phyloP scores from a whole-genome alignment of 2,113 vertebrate species.

The Bujurquina vittata region DNA sequence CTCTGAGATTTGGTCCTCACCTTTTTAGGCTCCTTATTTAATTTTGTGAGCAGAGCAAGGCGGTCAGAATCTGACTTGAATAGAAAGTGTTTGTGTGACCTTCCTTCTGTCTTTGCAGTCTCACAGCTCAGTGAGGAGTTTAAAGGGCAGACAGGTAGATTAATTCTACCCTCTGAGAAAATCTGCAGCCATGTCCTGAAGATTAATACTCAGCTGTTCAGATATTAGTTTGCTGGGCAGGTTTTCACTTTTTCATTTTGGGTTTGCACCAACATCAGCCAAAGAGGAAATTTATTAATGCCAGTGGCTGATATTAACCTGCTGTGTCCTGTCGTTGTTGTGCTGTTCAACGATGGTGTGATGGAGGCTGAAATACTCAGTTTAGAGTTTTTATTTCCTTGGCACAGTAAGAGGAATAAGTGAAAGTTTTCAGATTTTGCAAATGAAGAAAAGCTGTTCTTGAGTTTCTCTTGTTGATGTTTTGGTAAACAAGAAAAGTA shows the following conservation, averaged over 20 bases:
- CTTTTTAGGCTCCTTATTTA: not conserved
- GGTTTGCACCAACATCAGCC: not conserved
- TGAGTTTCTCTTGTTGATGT: not conserved
- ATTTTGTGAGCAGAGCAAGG: not conserved
- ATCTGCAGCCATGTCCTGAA: not conserved
- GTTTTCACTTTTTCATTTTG: not conserved
- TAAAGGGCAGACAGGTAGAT: not conserved
- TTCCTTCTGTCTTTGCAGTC: conserved; percentile 6
- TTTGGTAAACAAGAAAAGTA: not conserved
- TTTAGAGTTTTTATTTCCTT: not conserved
- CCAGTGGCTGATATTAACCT: no score
- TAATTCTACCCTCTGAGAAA: not conserved
- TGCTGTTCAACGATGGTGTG: not conserved
- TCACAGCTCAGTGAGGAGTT: not conserved
- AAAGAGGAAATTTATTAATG: not conserved
- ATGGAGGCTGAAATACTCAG: not conserved
- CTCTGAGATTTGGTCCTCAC: not conserved
- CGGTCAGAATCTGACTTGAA: conserved; percentile 17
- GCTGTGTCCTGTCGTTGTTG: not conserved
- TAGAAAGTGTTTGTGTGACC: conserved; percentile 19
- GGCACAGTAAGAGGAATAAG: not conserved
- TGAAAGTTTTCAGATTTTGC: not conserved
- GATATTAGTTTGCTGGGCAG: not conserved
- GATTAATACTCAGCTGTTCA: not conserved
- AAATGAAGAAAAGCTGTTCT: rapidly evolving